These are phyloP conservation scores for Selene dorsalis DNA, from an alignment of 2,797 vertebrate genomes.

Conservation along the genomic window DNA sequence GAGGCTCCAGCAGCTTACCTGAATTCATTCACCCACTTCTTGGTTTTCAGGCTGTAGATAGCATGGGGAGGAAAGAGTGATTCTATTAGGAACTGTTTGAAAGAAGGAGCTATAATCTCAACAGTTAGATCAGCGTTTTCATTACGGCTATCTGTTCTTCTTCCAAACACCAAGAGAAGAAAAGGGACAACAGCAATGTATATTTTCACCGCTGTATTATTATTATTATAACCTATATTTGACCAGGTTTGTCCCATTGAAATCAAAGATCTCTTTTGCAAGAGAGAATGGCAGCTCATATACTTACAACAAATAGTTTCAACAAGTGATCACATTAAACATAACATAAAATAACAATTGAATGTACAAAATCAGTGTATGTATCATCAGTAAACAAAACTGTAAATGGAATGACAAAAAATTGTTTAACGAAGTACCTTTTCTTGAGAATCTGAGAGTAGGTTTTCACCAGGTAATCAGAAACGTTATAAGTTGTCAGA, in stretches of 20 bases:
- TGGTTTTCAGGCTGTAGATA: constrained; percentile 86
- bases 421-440: constrained; percentile 77
- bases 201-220: too few species aligned
- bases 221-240: too few species aligned
- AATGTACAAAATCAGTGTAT: too few species aligned
- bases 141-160: not conserved
- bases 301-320: too few species aligned
- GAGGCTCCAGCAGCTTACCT: constrained; percentile 80
- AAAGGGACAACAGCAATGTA: not conserved
- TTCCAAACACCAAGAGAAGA: not conserved
- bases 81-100: not conserved
- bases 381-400: not conserved
- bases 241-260: too few species aligned
- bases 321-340: too few species aligned
- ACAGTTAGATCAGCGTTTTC: not conserved
- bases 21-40: constrained; percentile 94
- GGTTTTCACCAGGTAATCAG: constrained; percentile 94
- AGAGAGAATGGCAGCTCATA: too few species aligned
- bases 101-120: not conserved
- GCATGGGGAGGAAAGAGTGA: constrained; percentile 6
- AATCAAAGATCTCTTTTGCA: too few species aligned
- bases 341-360: too few species aligned
- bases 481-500: constrained; percentile 89
- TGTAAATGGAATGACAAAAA: not conserved
- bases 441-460: constrained; percentile 89